phyloP scores from a whole-genome alignment of 2,797 vertebrate genomes.

The Tiaroga cobitis region DNA sequence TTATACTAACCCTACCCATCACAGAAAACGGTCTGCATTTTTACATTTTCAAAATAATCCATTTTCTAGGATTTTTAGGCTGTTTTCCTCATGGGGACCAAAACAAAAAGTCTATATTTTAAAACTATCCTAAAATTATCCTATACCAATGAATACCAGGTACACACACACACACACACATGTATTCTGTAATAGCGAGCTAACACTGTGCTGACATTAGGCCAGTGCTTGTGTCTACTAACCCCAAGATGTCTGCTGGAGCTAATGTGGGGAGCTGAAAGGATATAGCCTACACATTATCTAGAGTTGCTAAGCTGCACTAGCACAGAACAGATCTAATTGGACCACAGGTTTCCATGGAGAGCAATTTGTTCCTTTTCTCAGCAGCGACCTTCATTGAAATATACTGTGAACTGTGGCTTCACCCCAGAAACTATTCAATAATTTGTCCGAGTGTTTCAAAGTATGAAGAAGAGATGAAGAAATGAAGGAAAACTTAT shows the following conservation, averaged over 20 bases:
- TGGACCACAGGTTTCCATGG: conserved; percentile 63
- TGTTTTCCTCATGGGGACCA: too few relatives aligned
- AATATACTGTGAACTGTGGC: conserved; percentile 58
- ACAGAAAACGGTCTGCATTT: too few relatives aligned
- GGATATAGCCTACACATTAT: conserved; percentile 52
- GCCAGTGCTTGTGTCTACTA: conserved; percentile 29
- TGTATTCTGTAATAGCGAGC: conserved; percentile 26
- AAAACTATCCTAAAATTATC: too few relatives aligned
- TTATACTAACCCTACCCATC: too few relatives aligned
- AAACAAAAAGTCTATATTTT: too few relatives aligned
- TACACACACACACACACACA: not conserved
- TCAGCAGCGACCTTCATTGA: conserved; percentile 50
- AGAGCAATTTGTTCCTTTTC: conserved; percentile 61
- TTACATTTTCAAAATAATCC: too few relatives aligned
- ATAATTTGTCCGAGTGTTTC: conserved; percentile 54
- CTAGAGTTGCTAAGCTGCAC: conserved; percentile 56
- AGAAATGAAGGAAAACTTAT: conserved; percentile 22
- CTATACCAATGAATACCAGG: too few relatives aligned
- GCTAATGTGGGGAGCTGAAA: conserved; percentile 58
- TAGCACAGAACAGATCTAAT: conserved; percentile 60
- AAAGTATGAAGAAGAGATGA: conserved; percentile 38
- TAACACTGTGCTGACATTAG: conserved; percentile 23
- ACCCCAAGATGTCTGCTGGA: conserved; percentile 42
- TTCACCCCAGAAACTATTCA: conserved; percentile 57
- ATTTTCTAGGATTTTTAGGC: too few relatives aligned